phyloP scores from a whole-genome alignment of 2,888 invertebrate species.

The Latrodectus hesperus region DNA sequence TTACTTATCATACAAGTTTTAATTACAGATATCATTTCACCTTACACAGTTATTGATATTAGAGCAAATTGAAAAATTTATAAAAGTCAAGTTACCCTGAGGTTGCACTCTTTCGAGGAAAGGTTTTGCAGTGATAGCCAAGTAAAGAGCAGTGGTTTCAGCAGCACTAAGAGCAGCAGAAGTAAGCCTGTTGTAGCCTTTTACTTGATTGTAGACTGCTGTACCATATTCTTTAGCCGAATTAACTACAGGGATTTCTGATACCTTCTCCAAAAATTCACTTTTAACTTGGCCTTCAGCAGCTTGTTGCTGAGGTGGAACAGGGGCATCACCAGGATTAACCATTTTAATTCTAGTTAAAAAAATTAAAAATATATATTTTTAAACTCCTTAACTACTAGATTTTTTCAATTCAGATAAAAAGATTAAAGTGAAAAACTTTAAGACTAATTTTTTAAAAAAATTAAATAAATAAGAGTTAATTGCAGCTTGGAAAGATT shows the following conservation, averaged over 20 bases:
- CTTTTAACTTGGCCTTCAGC: conserved; percentile 21
- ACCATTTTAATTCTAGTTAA: conserved; percentile 22
- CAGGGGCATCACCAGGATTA: conserved; percentile 23
- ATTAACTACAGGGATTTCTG: conserved; percentile 88
- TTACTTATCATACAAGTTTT: too few species aligned
- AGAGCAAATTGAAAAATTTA: neutral
- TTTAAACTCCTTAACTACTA: neutral
- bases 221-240: conserved; percentile 84
- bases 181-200: conserved; percentile 75
- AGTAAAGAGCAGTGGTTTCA: conserved; percentile 82
- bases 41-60: too few species aligned
- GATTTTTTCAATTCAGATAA: neutral
- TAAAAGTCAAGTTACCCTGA: conserved; percentile 39
- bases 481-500: too few species aligned
- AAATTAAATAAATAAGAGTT: too few species aligned
- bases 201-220: conserved; percentile 84
- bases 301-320: neutral
- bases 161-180: conserved; percentile 74
- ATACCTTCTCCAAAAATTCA: conserved; percentile 83
- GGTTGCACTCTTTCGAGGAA: conserved; percentile 82
- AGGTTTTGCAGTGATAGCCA: conserved; percentile 84
- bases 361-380: neutral
- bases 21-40: too few species aligned
- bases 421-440: neutral
- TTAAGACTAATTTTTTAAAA: too few species aligned